These are phyloP conservation scores for Catostylus mosaicus DNA, from an alignment of 30 jellyfish, hydroid and myxozoan species.

Conservation along the genomic window DNA sequence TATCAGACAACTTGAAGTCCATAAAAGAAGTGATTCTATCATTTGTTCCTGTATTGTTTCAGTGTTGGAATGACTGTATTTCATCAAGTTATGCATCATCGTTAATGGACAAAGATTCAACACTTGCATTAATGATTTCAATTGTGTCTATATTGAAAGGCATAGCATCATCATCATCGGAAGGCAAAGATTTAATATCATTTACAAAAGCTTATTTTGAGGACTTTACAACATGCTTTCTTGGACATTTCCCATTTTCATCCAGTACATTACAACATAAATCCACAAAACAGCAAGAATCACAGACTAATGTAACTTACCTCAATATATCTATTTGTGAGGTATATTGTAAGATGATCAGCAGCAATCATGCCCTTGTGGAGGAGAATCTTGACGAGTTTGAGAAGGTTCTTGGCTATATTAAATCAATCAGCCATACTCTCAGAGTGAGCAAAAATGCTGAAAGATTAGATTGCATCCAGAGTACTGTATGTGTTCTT, in stretches of 20 bases:
- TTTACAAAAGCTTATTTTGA: slow-evolving; percentile 5
- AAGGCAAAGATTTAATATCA: neutral
- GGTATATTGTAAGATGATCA: slow-evolving; percentile 15
- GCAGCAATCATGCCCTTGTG: neutral
- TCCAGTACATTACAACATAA: neutral
- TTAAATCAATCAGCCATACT: slow-evolving; percentile 4
- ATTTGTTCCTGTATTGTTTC: slow-evolving; percentile 63
- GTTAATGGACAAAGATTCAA: slow-evolving; percentile 19
- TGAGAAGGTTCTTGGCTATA: slow-evolving; percentile 8
- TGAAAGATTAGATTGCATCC: slow-evolving; percentile 1
- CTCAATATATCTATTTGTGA: slow-evolving; percentile 40
- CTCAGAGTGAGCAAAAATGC: neutral
- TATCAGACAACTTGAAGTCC: slow-evolving; percentile 1
- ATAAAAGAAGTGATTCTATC: slow-evolving; percentile 12
- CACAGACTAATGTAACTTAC: neutral
- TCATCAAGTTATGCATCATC: slow-evolving; percentile 53
- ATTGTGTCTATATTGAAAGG: slow-evolving; percentile 21
- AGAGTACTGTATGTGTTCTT: neutral
- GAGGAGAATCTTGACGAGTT: neutral
- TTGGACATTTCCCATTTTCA: slow-evolving; percentile 46
- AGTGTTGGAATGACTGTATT: slow-evolving; percentile 80
- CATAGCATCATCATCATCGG: neutral
- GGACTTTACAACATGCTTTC: slow-evolving; percentile 15
- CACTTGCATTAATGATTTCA: slow-evolving; percentile 20
- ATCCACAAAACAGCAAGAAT: neutral